phyloP scores from a whole-genome alignment of 2,113 vertebrate genomes.

The Thamnaconus septentrionalis region DNA sequence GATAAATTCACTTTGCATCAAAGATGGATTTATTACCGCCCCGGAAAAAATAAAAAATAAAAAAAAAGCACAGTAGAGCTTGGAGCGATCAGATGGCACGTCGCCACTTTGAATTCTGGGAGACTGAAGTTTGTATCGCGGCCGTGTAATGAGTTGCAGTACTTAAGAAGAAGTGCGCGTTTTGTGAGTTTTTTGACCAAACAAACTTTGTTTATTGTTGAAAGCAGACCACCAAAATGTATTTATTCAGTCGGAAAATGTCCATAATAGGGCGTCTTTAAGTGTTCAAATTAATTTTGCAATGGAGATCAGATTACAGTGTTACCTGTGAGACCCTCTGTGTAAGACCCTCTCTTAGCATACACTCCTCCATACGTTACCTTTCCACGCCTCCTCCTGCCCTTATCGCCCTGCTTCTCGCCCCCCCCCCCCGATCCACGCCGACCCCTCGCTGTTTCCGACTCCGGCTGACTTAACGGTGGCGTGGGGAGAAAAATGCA shows the following conservation, averaged over 20 bases:
- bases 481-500: slow-evolving; percentile 31
- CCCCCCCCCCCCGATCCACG: no score
- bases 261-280: no score
- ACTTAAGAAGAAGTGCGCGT: no score
- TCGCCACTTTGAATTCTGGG: background rate
- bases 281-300: no score
- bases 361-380: slow-evolving; percentile 4
- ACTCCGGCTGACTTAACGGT: slow-evolving; percentile 24
- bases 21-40: slow-evolving; percentile 50
- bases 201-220: no score
- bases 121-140: no score
- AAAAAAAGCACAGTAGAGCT: slow-evolving; percentile 27
- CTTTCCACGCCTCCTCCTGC: slow-evolving; percentile 14
- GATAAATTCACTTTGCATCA: slow-evolving; percentile 58
- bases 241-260: no score
- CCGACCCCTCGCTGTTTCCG: no score
- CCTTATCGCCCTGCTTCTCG: slow-evolving; percentile 6
- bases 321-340: slow-evolving; percentile 7
- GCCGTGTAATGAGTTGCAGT: no score
- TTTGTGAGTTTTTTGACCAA: no score
- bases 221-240: no score
- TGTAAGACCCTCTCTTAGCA: slow-evolving; percentile 55
- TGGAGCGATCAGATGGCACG: slow-evolving; percentile 23
- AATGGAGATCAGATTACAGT: no score
- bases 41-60: slow-evolving; percentile 48